These are phyloP conservation scores for fruit fly (Drosophila melanogaster) DNA, from an alignment of 1,140 invertebrate species.

Conservation along the genomic window DNA sequence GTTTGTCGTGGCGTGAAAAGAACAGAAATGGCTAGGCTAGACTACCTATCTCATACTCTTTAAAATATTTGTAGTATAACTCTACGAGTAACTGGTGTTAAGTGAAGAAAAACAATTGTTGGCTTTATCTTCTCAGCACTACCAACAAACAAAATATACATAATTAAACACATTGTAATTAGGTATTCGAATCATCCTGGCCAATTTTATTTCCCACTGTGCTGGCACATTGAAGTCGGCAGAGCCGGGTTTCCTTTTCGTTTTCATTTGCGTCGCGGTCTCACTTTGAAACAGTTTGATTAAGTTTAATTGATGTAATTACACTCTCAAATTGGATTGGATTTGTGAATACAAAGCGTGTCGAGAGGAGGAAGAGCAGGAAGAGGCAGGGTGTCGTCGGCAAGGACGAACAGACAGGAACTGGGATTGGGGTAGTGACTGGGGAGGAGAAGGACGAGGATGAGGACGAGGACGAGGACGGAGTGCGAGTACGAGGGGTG, in stretches of 20 bases:
- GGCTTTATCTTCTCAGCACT: too few species aligned
- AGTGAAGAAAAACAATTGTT: too few species aligned
- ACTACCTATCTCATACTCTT: too few species aligned
- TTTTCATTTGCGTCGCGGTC: conserved; percentile 55
- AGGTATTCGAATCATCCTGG: background rate
- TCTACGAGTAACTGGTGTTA: too few species aligned
- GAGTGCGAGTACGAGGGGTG: too few species aligned
- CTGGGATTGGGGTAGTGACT: background rate
- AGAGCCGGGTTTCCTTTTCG: conserved; percentile 42
- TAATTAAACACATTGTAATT: background rate
- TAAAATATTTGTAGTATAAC: too few species aligned
- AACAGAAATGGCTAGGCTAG: too few species aligned
- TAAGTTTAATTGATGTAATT: conserved; percentile 83
- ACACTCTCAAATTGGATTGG: conserved; percentile 80
- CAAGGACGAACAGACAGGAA: conserved; percentile 13
- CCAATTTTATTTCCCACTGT: background rate
- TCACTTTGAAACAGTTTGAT: conserved; percentile 79
- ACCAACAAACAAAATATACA: too few species aligned
- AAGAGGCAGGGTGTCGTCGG: too few species aligned
- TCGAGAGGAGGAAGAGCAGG: background rate
- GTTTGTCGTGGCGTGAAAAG: too few species aligned
- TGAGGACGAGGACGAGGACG: background rate
- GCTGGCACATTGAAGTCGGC: background rate
- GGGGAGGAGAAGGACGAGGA: background rate
- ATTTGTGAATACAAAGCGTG: conserved; percentile 77